phyloP scores from a whole-genome alignment of 2,113 vertebrate genomes.

The Megaptera novaeangliae region DNA sequence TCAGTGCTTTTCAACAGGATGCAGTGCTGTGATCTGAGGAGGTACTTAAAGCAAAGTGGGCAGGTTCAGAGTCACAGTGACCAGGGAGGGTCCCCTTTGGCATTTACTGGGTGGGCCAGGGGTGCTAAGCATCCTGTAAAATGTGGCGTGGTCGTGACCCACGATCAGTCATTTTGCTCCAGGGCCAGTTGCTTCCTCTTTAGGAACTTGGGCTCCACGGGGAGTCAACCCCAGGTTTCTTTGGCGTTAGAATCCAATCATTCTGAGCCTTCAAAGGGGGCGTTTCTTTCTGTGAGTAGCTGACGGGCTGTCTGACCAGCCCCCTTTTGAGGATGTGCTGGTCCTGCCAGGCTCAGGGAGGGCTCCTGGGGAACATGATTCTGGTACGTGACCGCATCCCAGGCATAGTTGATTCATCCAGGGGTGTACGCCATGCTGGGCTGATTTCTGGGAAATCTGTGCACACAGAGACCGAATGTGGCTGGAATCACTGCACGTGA shows the following conservation, averaged over 20 bases:
- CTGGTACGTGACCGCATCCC: not conserved
- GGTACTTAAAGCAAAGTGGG: not conserved
- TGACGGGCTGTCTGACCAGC: not conserved
- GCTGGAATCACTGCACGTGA: accelerated
- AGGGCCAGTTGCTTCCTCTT: not conserved
- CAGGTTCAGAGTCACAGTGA: not conserved
- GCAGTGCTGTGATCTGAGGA: not conserved
- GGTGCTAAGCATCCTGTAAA: not conserved
- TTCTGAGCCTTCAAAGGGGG: not conserved
- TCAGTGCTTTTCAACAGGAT: not conserved
- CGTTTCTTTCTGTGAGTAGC: not conserved
- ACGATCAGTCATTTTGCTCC: not conserved
- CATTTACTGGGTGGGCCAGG: too few species aligned
- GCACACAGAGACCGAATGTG: not conserved
- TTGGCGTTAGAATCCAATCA: not conserved
- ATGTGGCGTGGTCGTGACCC: too few species aligned
- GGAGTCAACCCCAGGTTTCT: not conserved
- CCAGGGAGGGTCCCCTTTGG: not conserved
- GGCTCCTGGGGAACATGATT: not conserved
- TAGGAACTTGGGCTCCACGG: not conserved
- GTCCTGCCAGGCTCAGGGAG: not conserved
- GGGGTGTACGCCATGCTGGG: too few species aligned
- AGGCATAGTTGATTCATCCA: not conserved
- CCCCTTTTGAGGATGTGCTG: not conserved
- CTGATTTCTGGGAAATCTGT: not conserved